Base-by-base conservation (phyloP, 2,797 vertebrate species). In the Gorsachius magnificus region DNA sequence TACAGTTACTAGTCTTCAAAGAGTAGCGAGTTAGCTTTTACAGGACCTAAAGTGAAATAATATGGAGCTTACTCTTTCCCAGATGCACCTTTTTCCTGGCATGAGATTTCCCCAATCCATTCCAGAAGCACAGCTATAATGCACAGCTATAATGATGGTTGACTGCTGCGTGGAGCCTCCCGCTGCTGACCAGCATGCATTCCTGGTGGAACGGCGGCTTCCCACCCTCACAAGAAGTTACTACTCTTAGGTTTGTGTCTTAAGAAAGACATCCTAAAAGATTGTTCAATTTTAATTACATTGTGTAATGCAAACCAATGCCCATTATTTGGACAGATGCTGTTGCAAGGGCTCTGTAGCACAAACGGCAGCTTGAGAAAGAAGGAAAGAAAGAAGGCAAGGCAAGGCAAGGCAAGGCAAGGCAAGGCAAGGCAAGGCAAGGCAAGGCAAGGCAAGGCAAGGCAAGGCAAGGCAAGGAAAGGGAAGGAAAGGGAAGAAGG, bases 31-130 rank as follows among this genome's bases (percentile, higher is more conserved):
- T 77, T 92, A 53, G 48, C 60, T 94, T 96, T 96, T 85, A 94
- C 56, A 85, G 81, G 83, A 91, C 50, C 41, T 77, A 92, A 92
- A 90, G 83, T 85, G 84, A 95, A 95, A 89, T 94, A 96, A 96
- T 69, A 92, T 87, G 83, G 54, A 87, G 57, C 78, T 85, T 57
- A 64, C 56, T 69, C 60, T 89, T 89, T 91, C 84, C 88, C 87
- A 93, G 78, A 83, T 0, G 4, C 84, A 92, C 92, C 90, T 94
- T 95, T 87, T 90, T 87, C 72, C 91, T 95, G 70, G 85, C 90
- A 92, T 90, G 95, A 93, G 80, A 82, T 72, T 77, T 90, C 46
- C 70, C 61, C 45, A 29, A 65, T 68, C 71, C 64, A 28, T 90
- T 96, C 86, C 91, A 96, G 90, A 83, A 89, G 46, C 66, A 70